phyloP scores from a whole-genome alignment of 1,140 invertebrate species.

The Ceratoteleas bidentatus region DNA sequence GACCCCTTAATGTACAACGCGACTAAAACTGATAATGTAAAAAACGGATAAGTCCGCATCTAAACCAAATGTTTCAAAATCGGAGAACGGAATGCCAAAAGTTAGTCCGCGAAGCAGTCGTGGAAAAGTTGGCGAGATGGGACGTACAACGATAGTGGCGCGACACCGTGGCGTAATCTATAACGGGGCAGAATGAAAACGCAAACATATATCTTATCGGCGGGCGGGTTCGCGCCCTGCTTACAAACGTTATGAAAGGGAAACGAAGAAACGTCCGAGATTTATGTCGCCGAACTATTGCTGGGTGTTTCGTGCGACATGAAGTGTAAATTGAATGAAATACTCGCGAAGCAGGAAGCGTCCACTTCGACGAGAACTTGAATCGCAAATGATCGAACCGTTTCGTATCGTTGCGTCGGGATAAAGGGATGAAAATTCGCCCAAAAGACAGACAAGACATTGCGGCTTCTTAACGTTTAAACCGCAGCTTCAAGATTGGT shows the following conservation, averaged over 20 bases:
- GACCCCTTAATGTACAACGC: not conserved
- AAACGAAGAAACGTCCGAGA: conserved; percentile 46
- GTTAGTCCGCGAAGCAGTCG: too few species aligned
- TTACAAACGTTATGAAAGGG: conserved; percentile 50
- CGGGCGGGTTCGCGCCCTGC: conserved; percentile 29
- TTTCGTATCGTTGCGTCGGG: not conserved
- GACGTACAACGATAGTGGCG: conserved; percentile 22
- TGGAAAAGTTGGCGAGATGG: conserved; percentile 1
- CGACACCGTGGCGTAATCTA: conserved; percentile 26
- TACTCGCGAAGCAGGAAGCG: conserved; percentile 32
- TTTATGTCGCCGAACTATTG: conserved; percentile 44
- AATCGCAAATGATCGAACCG: conserved; percentile 22
- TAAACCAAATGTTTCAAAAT: too few species aligned
- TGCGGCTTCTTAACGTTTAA: too few species aligned
- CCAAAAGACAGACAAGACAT: too few species aligned
- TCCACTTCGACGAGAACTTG: conserved; percentile 35
- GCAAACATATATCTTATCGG: conserved; percentile 50
- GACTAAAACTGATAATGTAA: not conserved
- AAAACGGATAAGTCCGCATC: too few species aligned
- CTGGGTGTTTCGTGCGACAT: conserved; percentile 29
- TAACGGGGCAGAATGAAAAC: conserved; percentile 38
- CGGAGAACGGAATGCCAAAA: too few species aligned
- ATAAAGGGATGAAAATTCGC: too few species aligned
- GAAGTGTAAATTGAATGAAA: conserved; percentile 54
- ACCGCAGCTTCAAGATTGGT: too few species aligned